phyloP scores from a whole-genome alignment of 2,113 vertebrate species.

The Gasterosteus aculeatus region DNA sequence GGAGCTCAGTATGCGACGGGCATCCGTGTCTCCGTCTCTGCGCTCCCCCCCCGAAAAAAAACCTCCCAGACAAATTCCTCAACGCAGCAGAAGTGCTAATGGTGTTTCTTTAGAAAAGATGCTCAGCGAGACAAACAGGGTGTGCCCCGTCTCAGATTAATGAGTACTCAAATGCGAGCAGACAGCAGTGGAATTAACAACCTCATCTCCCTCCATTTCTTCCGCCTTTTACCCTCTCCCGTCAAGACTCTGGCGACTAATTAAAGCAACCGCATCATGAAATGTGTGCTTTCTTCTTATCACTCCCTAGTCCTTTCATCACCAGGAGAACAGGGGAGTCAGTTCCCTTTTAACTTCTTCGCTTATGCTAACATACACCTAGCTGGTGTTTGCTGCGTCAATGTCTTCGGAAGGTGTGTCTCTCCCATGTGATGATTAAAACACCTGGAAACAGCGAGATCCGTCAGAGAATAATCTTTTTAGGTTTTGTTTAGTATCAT shows the following conservation, averaged over 20 bases:
- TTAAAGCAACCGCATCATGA: constrained; percentile 66
- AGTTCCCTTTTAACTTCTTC: constrained; percentile 5
- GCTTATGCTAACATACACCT: constrained; percentile 17
- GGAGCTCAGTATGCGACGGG: constrained; percentile 68
- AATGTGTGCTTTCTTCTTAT: constrained; percentile 52
- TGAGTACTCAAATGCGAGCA: constrained; percentile 81
- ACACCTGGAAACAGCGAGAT: neutral
- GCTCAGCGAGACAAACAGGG: constrained; percentile 76
- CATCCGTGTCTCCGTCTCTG: constrained; percentile 51
- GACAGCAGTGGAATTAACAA: constrained; percentile 83
- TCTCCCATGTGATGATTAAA: constrained; percentile 10
- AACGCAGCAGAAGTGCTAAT: constrained; percentile 69
- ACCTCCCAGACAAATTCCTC: constrained; percentile 71
- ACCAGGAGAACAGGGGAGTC: constrained; percentile 32
- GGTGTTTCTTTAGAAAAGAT: constrained; percentile 73
- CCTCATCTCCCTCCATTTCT: constrained; percentile 62
- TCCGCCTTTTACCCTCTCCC: constrained; percentile 37
- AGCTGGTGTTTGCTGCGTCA: neutral
- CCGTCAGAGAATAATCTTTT: neutral
- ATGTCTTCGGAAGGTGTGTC: neutral
- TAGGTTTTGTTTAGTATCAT: constrained; percentile 5
- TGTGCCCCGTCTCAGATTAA: constrained; percentile 78
- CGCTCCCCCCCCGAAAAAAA: constrained; percentile 56
- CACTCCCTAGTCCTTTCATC: constrained; percentile 39
- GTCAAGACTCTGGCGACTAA: constrained; percentile 70